Conservation (phyloP, 1,140 invertebrate species). For the Grapholita molesta region DNA sequence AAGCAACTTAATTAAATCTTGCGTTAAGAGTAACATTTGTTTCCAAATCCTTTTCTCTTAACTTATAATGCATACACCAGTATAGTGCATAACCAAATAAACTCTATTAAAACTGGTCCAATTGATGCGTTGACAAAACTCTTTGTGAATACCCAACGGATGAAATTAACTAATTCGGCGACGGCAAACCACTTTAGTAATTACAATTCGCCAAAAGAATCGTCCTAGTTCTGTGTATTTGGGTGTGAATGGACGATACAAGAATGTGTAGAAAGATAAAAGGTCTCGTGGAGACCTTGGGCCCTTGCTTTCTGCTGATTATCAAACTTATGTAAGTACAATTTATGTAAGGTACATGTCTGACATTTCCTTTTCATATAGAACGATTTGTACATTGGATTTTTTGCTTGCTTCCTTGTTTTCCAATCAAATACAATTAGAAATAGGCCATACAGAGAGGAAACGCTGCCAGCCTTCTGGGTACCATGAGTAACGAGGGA, state of each 20-base stretch:
- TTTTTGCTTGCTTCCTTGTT: too few species aligned
- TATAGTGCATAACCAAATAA: too few species aligned
- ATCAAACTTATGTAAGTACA: too few species aligned
- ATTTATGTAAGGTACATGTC: background rate
- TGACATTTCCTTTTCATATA: background rate
- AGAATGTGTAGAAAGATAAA: background rate
- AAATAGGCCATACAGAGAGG: too few species aligned
- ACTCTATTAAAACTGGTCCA: background rate
- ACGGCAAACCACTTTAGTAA: constrained; percentile 3
- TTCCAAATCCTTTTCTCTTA: too few species aligned
- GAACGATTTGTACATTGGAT: too few species aligned
- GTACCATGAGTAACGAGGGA: too few species aligned
- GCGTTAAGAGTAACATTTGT: too few species aligned
- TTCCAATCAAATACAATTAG: too few species aligned
- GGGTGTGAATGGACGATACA: background rate
- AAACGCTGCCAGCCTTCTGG: too few species aligned
- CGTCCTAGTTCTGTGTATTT: background rate
- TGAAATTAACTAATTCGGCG: background rate
- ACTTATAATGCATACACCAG: too few species aligned
- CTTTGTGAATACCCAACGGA: background rate
- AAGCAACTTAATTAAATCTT: too few species aligned
- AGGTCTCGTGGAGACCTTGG: background rate
- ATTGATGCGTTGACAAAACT: background rate
- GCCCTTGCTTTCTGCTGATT: background rate
- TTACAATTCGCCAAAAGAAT: constrained; percentile 1